Evolutionary conservation across 2,888 invertebrate genomes (phyloP).

Genomic region (Enchytraeus crypticus): DNA sequence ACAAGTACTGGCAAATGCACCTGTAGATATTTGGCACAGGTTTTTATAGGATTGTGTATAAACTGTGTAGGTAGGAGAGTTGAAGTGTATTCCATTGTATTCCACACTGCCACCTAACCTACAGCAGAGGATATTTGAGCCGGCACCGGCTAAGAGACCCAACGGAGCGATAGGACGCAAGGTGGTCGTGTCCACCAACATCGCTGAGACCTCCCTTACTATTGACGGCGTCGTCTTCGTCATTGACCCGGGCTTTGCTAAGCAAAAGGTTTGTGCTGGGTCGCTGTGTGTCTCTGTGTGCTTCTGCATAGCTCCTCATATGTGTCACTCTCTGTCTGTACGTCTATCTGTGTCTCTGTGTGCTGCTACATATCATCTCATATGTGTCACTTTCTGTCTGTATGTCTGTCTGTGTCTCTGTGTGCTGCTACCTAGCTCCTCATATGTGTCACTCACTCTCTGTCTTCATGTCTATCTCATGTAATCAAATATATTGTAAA

Average conservation of each 20-base stretch:
- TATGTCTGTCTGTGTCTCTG: neutral
- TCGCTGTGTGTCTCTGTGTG: neutral
- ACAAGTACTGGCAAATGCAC: too few relatives aligned
- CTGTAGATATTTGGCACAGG: too few relatives aligned
- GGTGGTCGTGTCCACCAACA: slow-evolving; percentile 96
- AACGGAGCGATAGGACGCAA: slow-evolving; percentile 83
- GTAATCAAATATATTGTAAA: too few relatives aligned
- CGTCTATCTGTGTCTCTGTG: too few relatives aligned
- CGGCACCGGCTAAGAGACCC: slow-evolving; percentile 80
- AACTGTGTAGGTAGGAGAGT: too few relatives aligned
- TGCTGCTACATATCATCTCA: too few relatives aligned
- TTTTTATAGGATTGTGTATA: too few relatives aligned
- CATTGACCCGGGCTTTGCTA: slow-evolving; percentile 98
- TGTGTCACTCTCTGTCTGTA: neutral
- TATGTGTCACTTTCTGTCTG: neutral
- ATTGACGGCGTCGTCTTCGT: slow-evolving; percentile 99
- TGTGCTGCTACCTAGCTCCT: neutral
- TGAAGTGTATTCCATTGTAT: slow-evolving; percentile 96
- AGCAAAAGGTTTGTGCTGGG: slow-evolving; percentile 71
- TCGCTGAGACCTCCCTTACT: slow-evolving; percentile 96
- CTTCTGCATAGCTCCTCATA: neutral
- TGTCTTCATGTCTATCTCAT: too few relatives aligned
- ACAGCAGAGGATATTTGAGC: slow-evolving; percentile 93
- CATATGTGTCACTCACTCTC: neutral
- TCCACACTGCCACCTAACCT: slow-evolving; percentile 94